A percentile compares a stretch with the other conserved stretches of the same genome.
These are phyloP conservation scores for Vicugna pacos DNA, from an alignment of 2,113 vertebrate genomes.

Conservation along the genomic window DNA sequence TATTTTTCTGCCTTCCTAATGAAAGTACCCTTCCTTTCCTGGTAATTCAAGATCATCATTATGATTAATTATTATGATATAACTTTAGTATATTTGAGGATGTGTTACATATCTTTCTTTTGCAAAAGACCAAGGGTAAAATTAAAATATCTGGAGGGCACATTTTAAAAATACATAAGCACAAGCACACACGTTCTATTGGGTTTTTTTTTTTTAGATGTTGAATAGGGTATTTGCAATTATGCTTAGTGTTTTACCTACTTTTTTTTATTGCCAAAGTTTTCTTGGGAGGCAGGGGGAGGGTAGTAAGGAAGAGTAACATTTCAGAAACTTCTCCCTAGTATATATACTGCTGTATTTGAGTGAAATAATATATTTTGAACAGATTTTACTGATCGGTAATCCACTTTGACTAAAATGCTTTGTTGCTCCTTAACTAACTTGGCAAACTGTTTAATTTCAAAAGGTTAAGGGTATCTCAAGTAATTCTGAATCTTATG, in stretches of 20 bases:
- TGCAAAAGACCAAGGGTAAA: constrained; percentile 34
- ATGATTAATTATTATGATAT: neutral
- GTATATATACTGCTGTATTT: neutral
- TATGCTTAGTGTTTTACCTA: neutral
- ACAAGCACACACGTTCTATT: neutral
- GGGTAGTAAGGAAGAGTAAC: neutral
- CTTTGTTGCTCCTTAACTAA: neutral
- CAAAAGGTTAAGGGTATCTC: constrained; percentile 21
- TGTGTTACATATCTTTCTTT: neutral
- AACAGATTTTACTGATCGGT: neutral
- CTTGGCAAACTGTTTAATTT: constrained; percentile 38
- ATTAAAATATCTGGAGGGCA: neutral
- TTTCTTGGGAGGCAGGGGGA: no score
- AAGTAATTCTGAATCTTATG: neutral
- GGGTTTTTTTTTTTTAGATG: neutral
- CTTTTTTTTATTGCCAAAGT: neutral
- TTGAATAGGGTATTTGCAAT: neutral
- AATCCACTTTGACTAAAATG: neutral
- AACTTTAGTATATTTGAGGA: neutral
- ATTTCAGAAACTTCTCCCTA: neutral
- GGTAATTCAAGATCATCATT: neutral
- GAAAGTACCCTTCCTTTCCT: neutral
- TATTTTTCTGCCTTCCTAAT: constrained; percentile 30
- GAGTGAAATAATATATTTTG: neutral
- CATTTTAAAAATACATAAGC: neutral